phyloP scores from a whole-genome alignment of 35 echinoderm and acorn worm species.

The Apostichopus japonicus region DNA sequence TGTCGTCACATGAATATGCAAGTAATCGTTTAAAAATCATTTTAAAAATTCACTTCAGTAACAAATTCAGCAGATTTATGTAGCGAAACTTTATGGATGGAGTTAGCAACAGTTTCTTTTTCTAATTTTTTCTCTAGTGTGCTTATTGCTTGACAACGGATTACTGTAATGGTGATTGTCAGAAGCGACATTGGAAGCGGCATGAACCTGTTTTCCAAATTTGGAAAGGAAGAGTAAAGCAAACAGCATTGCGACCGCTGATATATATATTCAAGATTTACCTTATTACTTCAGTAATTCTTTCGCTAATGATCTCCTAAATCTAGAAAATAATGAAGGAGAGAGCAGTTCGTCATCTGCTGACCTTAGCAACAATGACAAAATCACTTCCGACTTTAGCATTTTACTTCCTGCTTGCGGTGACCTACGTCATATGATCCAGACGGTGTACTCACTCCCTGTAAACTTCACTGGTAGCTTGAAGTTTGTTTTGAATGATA shows the following conservation, averaged over 20 bases:
- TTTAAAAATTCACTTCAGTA: no score
- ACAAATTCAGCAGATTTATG: no score
- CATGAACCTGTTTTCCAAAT: not conserved
- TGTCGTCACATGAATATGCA: no score
- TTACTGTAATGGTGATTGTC: not conserved
- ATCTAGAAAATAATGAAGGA: not conserved
- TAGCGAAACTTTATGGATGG: no score
- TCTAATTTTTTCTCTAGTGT: not conserved
- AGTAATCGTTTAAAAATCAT: no score
- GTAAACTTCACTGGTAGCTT: not conserved
- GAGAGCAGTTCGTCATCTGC: no score
- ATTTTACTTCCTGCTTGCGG: conserved; percentile 11
- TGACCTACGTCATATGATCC: not conserved
- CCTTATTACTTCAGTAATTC: conserved; percentile 19
- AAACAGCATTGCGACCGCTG: not conserved
- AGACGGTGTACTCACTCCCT: conserved; percentile 1
- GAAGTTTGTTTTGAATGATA: conserved; percentile 51
- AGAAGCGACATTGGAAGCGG: not conserved
- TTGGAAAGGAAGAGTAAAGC: not conserved
- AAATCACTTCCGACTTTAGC: not conserved
- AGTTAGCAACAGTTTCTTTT: no score
- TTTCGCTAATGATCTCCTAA: not conserved
- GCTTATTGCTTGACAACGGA: not conserved
- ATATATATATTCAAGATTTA: not conserved
- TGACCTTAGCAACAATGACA: not conserved